phyloP scores from a whole-genome alignment of 2,888 invertebrate genomes.

The Amphipoea oculea region DNA sequence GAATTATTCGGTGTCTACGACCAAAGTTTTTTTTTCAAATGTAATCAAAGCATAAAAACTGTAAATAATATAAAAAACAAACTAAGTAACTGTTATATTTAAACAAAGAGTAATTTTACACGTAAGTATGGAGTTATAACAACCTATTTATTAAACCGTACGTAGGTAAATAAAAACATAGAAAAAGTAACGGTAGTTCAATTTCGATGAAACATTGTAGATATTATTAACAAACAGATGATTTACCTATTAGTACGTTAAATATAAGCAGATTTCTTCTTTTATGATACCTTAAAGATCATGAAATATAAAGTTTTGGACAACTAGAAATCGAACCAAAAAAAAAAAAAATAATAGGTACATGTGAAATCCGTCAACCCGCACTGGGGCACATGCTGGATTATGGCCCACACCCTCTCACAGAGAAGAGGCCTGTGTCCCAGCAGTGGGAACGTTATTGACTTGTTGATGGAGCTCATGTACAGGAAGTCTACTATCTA shows the following conservation, averaged over 20 bases:
- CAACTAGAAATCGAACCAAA: neutral
- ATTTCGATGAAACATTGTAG: neutral
- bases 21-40: too few species aligned
- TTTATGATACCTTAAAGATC: neutral
- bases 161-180: neutral
- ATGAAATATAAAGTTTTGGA: neutral
- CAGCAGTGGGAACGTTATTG: neutral
- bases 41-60: neutral
- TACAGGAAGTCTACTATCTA: neutral
- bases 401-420: neutral
- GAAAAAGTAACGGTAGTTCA: neutral
- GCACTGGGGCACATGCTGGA: neutral
- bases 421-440: too few species aligned
- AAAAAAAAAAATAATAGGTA: too few species aligned
- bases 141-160: neutral
- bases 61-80: neutral
- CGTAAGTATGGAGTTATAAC: too few species aligned
- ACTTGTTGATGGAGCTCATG: neutral
- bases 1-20: neutral
- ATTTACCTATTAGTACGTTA: neutral
- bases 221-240: neutral
- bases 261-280: neutral
- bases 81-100: neutral
- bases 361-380: neutral
- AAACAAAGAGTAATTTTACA: neutral